Conservation (phyloP, 2,888 invertebrate genomes). For the Epinotia demarniana region DNA sequence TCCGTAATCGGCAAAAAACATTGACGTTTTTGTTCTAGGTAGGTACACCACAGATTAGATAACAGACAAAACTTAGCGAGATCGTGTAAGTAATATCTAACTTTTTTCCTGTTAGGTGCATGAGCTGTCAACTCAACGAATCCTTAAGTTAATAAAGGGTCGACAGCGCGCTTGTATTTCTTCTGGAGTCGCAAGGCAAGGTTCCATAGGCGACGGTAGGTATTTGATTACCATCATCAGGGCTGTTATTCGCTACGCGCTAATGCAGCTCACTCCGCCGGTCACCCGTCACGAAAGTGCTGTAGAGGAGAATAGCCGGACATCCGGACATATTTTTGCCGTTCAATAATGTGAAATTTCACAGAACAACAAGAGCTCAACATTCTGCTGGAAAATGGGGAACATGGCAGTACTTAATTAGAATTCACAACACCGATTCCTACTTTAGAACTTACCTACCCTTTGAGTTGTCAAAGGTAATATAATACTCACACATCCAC, state of each 20-base stretch:
- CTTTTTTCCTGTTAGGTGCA: neutral
- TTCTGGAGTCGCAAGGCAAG: too few relatives aligned
- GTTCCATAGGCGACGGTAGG: too few relatives aligned
- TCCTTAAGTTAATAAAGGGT: neutral
- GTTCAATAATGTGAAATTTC: too few relatives aligned
- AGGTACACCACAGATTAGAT: slow-evolving; percentile 30
- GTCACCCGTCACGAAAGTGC: too few relatives aligned
- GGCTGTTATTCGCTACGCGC: too few relatives aligned
- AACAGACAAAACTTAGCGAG: neutral
- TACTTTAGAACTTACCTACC: neutral
- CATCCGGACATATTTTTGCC: too few relatives aligned
- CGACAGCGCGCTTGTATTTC: too few relatives aligned
- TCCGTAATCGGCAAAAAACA: slow-evolving; percentile 28
- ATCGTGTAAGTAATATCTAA: neutral
- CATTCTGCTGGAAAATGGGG: neutral
- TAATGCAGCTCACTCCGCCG: too few relatives aligned
- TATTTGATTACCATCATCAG: too few relatives aligned
- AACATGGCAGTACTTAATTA: neutral
- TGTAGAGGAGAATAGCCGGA: too few relatives aligned
- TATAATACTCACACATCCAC: slow-evolving; percentile 2
- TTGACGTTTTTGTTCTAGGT: slow-evolving; percentile 24
- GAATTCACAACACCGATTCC: neutral
- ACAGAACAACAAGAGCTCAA: too few relatives aligned
- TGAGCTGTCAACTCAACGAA: neutral
- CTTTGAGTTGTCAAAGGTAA: slow-evolving; percentile 15